Conservation (phyloP, 2,113 vertebrate species). For the Chionodraco myersi region DNA sequence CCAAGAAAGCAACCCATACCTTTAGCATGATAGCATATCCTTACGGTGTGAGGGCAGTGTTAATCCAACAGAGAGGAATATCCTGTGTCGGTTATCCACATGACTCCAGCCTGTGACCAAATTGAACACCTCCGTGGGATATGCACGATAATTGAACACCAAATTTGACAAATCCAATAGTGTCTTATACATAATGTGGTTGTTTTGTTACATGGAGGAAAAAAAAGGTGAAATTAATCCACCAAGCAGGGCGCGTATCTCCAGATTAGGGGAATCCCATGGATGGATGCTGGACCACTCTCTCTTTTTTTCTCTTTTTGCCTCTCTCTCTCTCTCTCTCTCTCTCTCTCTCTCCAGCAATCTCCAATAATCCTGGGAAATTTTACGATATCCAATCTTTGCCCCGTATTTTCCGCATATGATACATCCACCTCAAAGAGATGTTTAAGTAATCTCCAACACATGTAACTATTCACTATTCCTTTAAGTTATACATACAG, state of each 20-base stretch:
- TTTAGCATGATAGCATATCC: slow-evolving; percentile 78
- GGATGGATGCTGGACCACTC: slow-evolving; percentile 77
- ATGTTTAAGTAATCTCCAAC: slow-evolving; percentile 67
- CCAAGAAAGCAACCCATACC: slow-evolving; percentile 72
- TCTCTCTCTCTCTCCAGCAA: slow-evolving; percentile 52
- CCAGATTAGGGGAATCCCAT: slow-evolving; percentile 83
- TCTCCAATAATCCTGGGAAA: slow-evolving; percentile 82
- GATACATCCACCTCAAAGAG: slow-evolving; percentile 79
- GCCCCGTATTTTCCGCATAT: slow-evolving; percentile 78
- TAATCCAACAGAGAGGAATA: slow-evolving; percentile 92
- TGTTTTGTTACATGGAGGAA: slow-evolving; percentile 69
- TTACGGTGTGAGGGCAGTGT: slow-evolving; percentile 75
- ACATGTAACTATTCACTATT: slow-evolving; percentile 58
- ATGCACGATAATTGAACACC: slow-evolving; percentile 60
- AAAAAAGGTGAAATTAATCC: slow-evolving; percentile 80
- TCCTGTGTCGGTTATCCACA: slow-evolving; percentile 87
- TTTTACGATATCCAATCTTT: slow-evolving; percentile 83
- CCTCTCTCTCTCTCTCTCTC: slow-evolving; percentile 70
- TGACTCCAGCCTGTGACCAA: slow-evolving; percentile 71
- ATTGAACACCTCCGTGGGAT: slow-evolving; percentile 57
- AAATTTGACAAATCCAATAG: slow-evolving; percentile 81
- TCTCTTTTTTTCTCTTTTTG: slow-evolving; percentile 64
- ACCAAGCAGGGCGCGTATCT: slow-evolving; percentile 80
- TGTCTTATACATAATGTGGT: slow-evolving; percentile 70
- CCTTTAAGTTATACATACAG: slow-evolving; percentile 27